A percentile compares a stretch with the other conserved stretches of the same genome.
phyloP scores from a whole-genome alignment of 2,113 vertebrate genomes.

The Gorsachius goisagi region DNA sequence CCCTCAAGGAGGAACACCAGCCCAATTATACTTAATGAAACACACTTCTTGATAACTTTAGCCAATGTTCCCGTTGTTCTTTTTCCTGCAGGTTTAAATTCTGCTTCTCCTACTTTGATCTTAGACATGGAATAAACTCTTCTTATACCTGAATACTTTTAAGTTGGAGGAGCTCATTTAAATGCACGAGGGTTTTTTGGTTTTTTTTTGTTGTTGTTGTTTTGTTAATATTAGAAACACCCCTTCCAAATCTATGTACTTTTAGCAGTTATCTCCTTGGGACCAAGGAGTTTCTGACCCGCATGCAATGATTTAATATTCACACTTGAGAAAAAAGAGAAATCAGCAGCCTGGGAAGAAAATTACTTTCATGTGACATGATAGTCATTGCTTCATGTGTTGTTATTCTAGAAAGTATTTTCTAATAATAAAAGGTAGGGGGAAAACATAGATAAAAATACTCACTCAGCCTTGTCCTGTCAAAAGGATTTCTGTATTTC shows the following conservation, averaged over 20 bases:
- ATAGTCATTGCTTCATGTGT: neutral
- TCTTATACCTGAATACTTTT: neutral
- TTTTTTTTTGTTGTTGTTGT: neutral
- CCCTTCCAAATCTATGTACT: neutral
- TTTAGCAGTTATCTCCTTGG: neutral
- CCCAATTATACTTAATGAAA: slow-evolving; percentile 34
- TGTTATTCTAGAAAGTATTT: neutral
- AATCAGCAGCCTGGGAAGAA: neutral
- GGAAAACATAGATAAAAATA: neutral
- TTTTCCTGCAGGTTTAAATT: slow-evolving; percentile 16
- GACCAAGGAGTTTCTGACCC: neutral
- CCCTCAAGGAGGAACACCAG: neutral
- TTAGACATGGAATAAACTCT: neutral
- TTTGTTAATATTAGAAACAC: neutral
- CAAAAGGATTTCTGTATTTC: neutral
- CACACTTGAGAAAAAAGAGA: neutral
- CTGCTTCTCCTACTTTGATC: neutral
- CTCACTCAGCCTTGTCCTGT: neutral
- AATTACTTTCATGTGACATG: neutral
- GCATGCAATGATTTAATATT: neutral
- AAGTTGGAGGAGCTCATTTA: neutral
- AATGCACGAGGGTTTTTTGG: neutral
- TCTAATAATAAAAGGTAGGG: neutral
- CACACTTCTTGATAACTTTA: slow-evolving; percentile 7
- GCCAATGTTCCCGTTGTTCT: neutral